Base-by-base conservation (phyloP, 2,113 vertebrate species). In the Peromyscus polionotus region DNA sequence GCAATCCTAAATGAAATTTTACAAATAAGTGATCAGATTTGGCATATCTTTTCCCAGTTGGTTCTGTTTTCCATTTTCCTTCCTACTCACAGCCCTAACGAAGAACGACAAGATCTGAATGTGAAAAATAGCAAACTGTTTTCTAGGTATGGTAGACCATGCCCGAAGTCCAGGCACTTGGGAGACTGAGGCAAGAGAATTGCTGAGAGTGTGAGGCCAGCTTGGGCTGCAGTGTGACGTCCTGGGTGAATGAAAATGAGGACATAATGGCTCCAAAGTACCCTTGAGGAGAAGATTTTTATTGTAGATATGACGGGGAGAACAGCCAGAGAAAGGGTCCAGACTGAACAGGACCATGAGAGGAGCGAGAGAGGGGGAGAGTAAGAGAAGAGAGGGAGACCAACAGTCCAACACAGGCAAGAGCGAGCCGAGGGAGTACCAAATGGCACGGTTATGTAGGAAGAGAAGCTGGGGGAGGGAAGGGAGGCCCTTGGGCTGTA, bases 101-200 rank as follows among this genome's bases (percentile, higher is more conserved):
- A 90, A 72, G 77, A 95, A 80, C 57, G 75, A 83, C 61, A 51
- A 76, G 63, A 83, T 20, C 54, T n/a, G 68, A 22, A 93, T 72
- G 19, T 86, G 90, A 92, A 75, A 45, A 95, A 83, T 85, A 91
- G 28, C 20, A 94, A 94, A 68, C 26, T 48, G 68, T 75, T 94
- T 94, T 83, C 36, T 83, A 20, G 45, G 36, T 6, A 13, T 57
- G 51, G 33, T 51, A 19, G 31, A 13, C 36, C 48, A 36, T 9
- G 9, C 63, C 45, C 20, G 42, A 7, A 45, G 4, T 28, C 59
- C 63, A 31, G 42, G 26, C 65, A 36, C 42, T 51, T 39, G 36
- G 2, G 14, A 72, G 36, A 54, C 3, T 12, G 11, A n/a, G 33
- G 22, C 67, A 73, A 39, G 36, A 31, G 48, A 19, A 57, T 28